Evolutionary conservation across 2,113 vertebrate genomes (phyloP), one percentile per base, ranked within the genome.

Genomic region (Forbesichthys papilliferus): DNA sequence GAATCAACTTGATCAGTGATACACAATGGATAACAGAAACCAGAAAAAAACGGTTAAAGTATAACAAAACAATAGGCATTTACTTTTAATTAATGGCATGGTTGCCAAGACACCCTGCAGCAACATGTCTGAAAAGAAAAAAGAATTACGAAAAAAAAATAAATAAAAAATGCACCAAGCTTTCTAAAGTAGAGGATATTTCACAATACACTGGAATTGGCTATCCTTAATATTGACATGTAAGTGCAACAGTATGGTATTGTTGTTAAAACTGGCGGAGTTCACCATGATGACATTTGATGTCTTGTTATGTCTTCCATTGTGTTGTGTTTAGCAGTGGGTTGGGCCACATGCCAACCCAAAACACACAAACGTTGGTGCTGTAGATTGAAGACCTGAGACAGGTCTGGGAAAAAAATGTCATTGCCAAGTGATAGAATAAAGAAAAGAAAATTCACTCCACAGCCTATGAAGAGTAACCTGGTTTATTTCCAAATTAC

Each of bases 81-180:
- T 83, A 12, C 64, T 54, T 11, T 42, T n/a, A 83, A 77, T 78
- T 76, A 80, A 73, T 77, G 81, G 47, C 9, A 9, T 0, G 9
- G 0, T 66, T 88, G 87, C 89, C 83, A 90, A 75, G 3, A 11
- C 71, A 61, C 79, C 83, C 87, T 69, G 74, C 73, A 60, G 86
- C 87, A 36, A 76, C 3, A 34, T 49, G 62, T 61, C 80, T 66
- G 78, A 72, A 10, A 74, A 73, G 69, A 73, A 68, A 75, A 48
- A 48, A 10, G 48, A 58, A 70, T 73, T 57, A 83, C 63, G 83
- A 73, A 75, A 86, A 84, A 82, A 72, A 78, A 80, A 78, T 77
- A 54, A 73, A 71, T n/a, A n/a, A 82, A 77, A 71, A 57, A 79
- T 74, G 34, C 76, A 42, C 66, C 69, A 51, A 33, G 10, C 0